Evolutionary conservation across 2,797 vertebrate species (phyloP).

Genomic region (Acrocephalus scirpaceus): DNA sequence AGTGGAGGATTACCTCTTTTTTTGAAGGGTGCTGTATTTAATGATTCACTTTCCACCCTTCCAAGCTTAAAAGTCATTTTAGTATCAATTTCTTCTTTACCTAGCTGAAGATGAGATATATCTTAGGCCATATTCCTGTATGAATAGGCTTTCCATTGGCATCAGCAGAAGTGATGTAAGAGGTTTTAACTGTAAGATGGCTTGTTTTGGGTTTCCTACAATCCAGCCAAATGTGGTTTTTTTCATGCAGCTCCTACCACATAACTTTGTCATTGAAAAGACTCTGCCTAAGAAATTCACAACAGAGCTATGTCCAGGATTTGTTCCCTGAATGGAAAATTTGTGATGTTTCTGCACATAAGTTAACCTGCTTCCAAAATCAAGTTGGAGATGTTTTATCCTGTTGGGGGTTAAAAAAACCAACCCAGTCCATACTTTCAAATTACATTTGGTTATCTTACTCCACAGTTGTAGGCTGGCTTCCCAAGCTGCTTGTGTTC

Average conservation of each 20-base stretch:
- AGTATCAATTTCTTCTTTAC: background rate
- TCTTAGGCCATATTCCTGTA: background rate
- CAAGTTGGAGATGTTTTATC: background rate
- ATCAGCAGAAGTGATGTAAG: background rate
- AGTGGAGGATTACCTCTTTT: background rate
- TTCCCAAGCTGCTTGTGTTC: background rate
- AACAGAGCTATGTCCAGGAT: background rate
- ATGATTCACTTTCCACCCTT: background rate
- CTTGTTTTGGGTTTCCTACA: background rate
- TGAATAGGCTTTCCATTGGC: background rate
- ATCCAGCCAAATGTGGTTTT: background rate
- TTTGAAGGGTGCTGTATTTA: background rate
- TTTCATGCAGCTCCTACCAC: background rate
- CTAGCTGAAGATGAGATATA: background rate
- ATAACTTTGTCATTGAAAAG: background rate
- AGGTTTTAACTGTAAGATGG: background rate
- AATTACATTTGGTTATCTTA: background rate
- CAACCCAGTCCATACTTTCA: background rate
- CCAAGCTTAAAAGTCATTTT: background rate
- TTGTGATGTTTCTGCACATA: background rate
- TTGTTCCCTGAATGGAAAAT: background rate
- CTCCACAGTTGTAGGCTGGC: background rate
- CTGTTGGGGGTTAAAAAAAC: background rate
- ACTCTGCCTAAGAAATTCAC: fast-evolving
- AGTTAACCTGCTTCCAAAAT: background rate